A percentile compares a stretch with the other conserved stretches of the same genome.
Evolutionary conservation across 1,140 invertebrate genomes (phyloP).

Genomic region (Hydropsyche tenuis): DNA sequence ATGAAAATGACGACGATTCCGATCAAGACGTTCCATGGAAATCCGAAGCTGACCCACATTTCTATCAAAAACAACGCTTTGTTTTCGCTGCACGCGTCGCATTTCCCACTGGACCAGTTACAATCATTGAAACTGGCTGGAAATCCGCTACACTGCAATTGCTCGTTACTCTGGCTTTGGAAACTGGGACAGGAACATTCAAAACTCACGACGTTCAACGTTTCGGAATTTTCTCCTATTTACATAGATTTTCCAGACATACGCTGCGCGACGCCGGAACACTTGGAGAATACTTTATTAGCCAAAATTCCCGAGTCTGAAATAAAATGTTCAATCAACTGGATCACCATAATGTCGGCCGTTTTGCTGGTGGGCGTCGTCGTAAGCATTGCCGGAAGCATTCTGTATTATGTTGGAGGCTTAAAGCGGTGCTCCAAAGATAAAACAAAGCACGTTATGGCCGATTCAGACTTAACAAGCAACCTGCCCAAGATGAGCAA

Average conservation of each 20-base stretch:
- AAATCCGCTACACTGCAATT: constrained; percentile 87
- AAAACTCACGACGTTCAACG: constrained; percentile 53
- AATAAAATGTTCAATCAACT: constrained; percentile 67
- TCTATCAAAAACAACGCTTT: constrained; percentile 76
- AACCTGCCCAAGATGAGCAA: constrained; percentile 62
- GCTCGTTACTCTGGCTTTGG: constrained; percentile 86
- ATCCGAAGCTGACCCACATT: constrained; percentile 74
- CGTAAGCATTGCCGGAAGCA: constrained; percentile 62
- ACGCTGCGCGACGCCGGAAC: constrained; percentile 64
- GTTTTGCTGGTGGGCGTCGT: constrained; percentile 64
- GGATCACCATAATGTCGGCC: constrained; percentile 65
- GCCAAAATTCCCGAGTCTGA: constrained; percentile 65
- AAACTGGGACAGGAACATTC: constrained; percentile 68
- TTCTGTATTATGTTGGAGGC: constrained; percentile 65
- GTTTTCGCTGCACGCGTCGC: constrained; percentile 74
- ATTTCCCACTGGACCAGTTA: constrained; percentile 79
- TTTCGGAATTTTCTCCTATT: constrained; percentile 56
- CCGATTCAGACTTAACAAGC: constrained; percentile 60
- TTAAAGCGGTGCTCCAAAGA: constrained; percentile 63
- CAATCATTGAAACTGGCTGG: constrained; percentile 74
- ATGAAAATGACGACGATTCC: constrained; percentile 72
- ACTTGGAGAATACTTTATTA: constrained; percentile 60
- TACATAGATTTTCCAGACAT: constrained; percentile 63
- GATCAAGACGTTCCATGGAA: constrained; percentile 75
- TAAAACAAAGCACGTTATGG: constrained; percentile 62